Base-by-base conservation (phyloP, 2,888 invertebrate genomes). In the Chymomyza caudatula region DNA sequence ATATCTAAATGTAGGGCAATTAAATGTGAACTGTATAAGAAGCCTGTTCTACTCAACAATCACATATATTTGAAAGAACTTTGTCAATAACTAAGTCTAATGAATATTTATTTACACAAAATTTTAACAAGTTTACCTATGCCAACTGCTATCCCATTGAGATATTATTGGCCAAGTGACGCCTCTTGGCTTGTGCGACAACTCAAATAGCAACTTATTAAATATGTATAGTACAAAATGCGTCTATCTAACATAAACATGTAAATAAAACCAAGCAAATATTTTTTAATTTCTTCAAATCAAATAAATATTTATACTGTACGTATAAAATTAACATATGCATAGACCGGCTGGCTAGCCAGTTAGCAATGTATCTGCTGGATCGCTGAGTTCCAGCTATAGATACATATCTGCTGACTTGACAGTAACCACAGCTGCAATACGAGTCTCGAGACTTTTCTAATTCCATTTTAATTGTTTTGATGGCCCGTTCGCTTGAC, bases 401-500 rank as follows among this genome's bases (percentile, higher is more conserved):
- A 15, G 54, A 47, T 19, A 19, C 1, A 6, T 47, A 19, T 15
- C 47, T 47, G n/a, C 47, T 47, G n/a, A 47, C 47, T 47, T 47
- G 47, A n/a, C 17, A 17, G 19, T n/a, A 4, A 47, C 47, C 11
- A 15, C 17, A 15, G 47, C 15, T 17, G 17, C 47, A 47, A 47
- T 17, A 25, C 62, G 15, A 55, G 71, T 67, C 74, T 67, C 64
- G 74, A 68, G 69, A 82, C 61, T 73, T 75, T 73, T 70, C 65
- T 67, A 75, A 77, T 73, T 73, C 60, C 55, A 63, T 64, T 72
- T 72, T 65, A 72, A 82, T 80, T 84, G 76, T 81, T 76, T 74
- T 74, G 73, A 76, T 79, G 83, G 73, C 65, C 73, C 71, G 61
- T 67, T 63, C 56, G 67, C 59, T 76, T 82, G 82, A 82, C 82